phyloP scores from a whole-genome alignment of 2,888 invertebrate genomes.

The Trichopria drosophilae region DNA sequence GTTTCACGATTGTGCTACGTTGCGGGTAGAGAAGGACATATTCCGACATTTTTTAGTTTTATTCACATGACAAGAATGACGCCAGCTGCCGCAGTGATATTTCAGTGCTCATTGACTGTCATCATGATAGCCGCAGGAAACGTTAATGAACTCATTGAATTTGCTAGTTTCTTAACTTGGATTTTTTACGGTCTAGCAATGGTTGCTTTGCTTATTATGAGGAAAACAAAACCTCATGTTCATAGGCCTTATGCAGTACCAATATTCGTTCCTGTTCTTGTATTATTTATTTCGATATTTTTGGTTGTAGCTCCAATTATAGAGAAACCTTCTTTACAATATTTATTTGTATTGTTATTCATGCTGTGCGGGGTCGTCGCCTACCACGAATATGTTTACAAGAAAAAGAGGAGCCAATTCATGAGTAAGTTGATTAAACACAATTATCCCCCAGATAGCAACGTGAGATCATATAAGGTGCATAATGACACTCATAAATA shows the following conservation, averaged over 20 bases:
- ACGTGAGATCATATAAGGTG: too few species aligned
- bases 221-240: slow-evolving; percentile 70
- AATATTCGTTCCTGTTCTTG: slow-evolving; percentile 72
- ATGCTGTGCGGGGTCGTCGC: slow-evolving; percentile 70
- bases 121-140: slow-evolving; percentile 74
- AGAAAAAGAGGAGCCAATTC: slow-evolving; percentile 65
- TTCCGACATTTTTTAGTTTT: slow-evolving; percentile 77
- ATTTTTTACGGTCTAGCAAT: slow-evolving; percentile 83
- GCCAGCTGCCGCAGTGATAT: slow-evolving; percentile 79
- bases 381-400: slow-evolving; percentile 77
- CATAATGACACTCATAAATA: too few species aligned
- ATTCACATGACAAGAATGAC: slow-evolving; percentile 75
- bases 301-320: slow-evolving; percentile 75
- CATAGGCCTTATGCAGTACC: slow-evolving; percentile 77
- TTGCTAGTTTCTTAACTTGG: slow-evolving; percentile 87
- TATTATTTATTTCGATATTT: slow-evolving; percentile 71
- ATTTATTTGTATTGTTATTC: slow-evolving; percentile 74
- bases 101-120: slow-evolving; percentile 74
- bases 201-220: slow-evolving; percentile 73
- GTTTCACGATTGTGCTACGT: slow-evolving; percentile 79
- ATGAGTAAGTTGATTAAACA: slow-evolving; percentile 74
- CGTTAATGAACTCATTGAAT: slow-evolving; percentile 77
- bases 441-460: too few species aligned
- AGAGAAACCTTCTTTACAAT: slow-evolving; percentile 75
- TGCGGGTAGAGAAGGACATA: slow-evolving; percentile 79